A percentile compares a stretch with the other conserved stretches of the same genome.
These are phyloP conservation scores for Melanotaenia pygmaea DNA, from an alignment of 2,797 vertebrate species.

Conservation along the genomic window DNA sequence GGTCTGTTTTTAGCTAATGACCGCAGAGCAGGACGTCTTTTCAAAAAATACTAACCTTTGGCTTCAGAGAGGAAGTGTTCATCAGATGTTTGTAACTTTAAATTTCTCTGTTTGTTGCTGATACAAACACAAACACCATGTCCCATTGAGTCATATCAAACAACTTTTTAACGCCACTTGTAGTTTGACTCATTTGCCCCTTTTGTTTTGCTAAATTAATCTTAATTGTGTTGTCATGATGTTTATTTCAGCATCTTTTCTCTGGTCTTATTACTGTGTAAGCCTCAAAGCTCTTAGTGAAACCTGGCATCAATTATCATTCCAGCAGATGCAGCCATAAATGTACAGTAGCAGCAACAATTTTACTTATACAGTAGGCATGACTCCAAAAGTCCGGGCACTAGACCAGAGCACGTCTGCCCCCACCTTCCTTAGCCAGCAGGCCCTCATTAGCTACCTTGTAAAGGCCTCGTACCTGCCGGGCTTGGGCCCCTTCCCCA, in stretches of 20 bases:
- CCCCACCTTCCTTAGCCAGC: conserved; percentile 69
- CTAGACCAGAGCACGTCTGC: conserved; percentile 65
- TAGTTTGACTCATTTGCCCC: conserved; percentile 6
- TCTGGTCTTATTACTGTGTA: conserved; percentile 35
- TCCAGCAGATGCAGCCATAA: conserved; percentile 72
- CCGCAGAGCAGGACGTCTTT: conserved; percentile 39
- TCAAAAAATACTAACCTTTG: conserved; percentile 46
- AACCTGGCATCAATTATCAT: conserved; percentile 75
- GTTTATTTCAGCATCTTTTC: conserved; percentile 36
- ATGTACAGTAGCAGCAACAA: conserved; percentile 73
- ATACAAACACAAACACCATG: conserved; percentile 7
- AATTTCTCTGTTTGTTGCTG: conserved; percentile 8
- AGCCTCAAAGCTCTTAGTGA: conserved; percentile 50
- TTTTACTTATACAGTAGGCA: conserved; percentile 68
- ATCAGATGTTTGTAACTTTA: conserved; percentile 8
- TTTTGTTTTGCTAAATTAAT: conserved; percentile 16
- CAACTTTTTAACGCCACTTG: not conserved
- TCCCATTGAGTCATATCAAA: conserved; percentile 2
- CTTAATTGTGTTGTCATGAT: conserved; percentile 25
- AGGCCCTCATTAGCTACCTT: conserved; percentile 81
- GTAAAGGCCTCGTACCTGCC: conserved; percentile 80
- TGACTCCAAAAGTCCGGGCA: conserved; percentile 61
- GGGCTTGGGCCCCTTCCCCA: conserved; percentile 66
- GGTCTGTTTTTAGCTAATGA: conserved; percentile 67
- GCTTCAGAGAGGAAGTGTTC: conserved; percentile 32